Evolutionary conservation across 1,140 invertebrate species (phyloP).

Genomic region (Octopus bimaculoides): DNA sequence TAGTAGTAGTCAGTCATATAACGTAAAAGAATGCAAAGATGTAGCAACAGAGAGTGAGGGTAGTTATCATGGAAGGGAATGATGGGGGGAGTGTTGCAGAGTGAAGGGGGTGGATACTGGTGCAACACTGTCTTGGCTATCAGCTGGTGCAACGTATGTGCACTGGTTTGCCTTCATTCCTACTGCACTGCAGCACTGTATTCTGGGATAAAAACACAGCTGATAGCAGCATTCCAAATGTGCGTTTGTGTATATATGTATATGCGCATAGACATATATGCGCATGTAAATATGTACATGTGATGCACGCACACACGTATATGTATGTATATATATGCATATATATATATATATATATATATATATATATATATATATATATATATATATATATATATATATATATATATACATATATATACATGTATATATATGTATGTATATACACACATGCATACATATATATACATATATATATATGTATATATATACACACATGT

Average conservation of each 20-base stretch:
- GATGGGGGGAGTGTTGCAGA: too few species aligned
- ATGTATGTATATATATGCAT: neutral
- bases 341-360: conserved; percentile 2
- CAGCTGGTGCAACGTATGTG: too few species aligned
- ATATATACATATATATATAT: neutral
- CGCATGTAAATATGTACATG: neutral
- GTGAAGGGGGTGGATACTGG: too few species aligned
- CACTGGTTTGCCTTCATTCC: too few species aligned
- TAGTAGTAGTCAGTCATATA: too few species aligned
- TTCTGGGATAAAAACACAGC: too few species aligned
- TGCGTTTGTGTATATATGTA: neutral
- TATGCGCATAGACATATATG: neutral
- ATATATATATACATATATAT: neutral
- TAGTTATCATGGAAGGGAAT: too few species aligned
- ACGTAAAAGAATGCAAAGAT: too few species aligned
- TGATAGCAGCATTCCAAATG: too few species aligned
- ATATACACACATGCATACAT: neutral
- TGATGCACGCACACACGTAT: neutral
- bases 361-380: neutral
- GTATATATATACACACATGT: neutral
- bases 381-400: neutral
- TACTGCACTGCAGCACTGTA: too few species aligned
- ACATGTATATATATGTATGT: neutral
- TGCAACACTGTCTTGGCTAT: too few species aligned
- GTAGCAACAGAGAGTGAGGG: too few species aligned